Base-by-base conservation (phyloP, 2,888 invertebrate species). In the Philaethria dido region DNA sequence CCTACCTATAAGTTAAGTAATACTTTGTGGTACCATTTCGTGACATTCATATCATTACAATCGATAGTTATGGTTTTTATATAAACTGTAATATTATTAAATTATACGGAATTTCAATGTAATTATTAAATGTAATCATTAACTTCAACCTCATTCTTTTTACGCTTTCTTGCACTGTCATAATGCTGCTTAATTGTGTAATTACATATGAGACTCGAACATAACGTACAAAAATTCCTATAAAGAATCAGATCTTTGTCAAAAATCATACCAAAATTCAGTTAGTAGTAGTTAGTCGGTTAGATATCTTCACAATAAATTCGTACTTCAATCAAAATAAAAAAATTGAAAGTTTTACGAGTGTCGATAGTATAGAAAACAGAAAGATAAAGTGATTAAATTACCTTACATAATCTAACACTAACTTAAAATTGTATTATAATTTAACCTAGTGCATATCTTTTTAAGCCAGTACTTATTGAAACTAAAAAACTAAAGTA, bases 11-110 rank as follows among this genome's bases (percentile, higher is more conserved):
- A 44, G 2, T 0, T 25, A 64, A 62, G 65, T 47, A 57, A 64
- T 55, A 62, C 47, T 22, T 61, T 64, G 47, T 48, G 13, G 20
- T 22, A 48, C 14, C 14, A 20, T 61, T 59, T 62, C 36, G 20
- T 55, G 55, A n/a, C 14, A 22, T n/a, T 25, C 1, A n/a, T 22
- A 14, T 25, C 14, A 50, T 25, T 50, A 25, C 25, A 25, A 50
- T 25, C 2, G 25, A 25, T 25, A 25, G 22, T 25, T 50, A 50
- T n/a, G 14, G 47, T 48, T 5, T 20, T 13, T 39, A 13, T 6
- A 39, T 39, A 39, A 39, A 39, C 13, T 39, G 39, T 13, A 39
- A 39, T 13, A 39, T 39, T 39, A 13, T 13, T 39, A 39, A 39
- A 3, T 39, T 39, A 11, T 39, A 13, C 8, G 25, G 25, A 25